A percentile compares a stretch with the other conserved stretches of the same genome.
Evolutionary conservation across 2,113 vertebrate species (phyloP).

Genomic region (Callithrix jacchus): DNA sequence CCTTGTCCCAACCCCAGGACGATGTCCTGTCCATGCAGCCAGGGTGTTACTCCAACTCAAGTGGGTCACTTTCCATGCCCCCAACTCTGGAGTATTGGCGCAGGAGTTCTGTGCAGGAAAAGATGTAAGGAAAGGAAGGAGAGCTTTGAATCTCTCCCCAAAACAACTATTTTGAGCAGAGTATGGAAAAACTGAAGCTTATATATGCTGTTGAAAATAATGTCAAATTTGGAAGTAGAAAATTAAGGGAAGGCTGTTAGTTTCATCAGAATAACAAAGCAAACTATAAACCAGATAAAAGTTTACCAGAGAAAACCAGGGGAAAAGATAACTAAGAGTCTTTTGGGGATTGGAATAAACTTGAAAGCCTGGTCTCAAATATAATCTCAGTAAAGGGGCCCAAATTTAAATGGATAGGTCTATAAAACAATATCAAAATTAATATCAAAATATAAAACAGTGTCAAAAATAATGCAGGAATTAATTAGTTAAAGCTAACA

Average conservation of each 20-base stretch:
- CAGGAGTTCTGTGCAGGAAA: background rate
- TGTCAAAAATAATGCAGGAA: background rate
- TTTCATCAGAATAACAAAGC: background rate
- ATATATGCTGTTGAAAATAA: background rate
- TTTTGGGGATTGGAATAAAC: background rate
- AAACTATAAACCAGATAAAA: background rate
- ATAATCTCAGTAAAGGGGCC: background rate
- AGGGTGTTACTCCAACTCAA: background rate
- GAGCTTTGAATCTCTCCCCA: background rate
- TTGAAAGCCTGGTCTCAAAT: background rate
- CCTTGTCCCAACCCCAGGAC: background rate
- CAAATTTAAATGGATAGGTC: background rate
- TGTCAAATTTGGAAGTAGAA: background rate
- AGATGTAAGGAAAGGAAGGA: background rate
- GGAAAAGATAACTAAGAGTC: background rate
- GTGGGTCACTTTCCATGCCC: background rate
- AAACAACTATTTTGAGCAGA: background rate
- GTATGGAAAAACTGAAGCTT: background rate
- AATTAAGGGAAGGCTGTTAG: background rate
- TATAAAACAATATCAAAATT: background rate
- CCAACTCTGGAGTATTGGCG: background rate
- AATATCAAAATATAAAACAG: background rate
- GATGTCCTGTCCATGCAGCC: background rate
- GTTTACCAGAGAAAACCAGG: background rate
- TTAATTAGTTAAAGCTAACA: background rate